phyloP scores from a whole-genome alignment of 2,888 invertebrate species.

The Poecilobothrus nobilitatus region DNA sequence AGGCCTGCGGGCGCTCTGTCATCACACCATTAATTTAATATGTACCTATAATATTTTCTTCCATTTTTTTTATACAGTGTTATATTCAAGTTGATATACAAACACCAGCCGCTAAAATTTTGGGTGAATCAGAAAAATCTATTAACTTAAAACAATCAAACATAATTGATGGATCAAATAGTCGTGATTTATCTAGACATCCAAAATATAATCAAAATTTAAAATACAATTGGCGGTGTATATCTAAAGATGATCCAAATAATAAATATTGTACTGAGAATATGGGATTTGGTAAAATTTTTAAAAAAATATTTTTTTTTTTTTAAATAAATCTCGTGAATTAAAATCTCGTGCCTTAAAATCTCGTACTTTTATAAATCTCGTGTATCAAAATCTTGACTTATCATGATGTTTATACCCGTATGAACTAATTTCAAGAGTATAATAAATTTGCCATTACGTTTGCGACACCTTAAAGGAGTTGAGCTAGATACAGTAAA shows the following conservation, averaged over 20 bases:
- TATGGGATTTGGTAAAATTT: slow-evolving; percentile 15
- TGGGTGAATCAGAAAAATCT: slow-evolving; percentile 14
- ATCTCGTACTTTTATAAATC: too few relatives aligned
- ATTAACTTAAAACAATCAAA: slow-evolving; percentile 8
- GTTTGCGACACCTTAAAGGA: too few relatives aligned
- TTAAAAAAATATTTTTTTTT: background rate
- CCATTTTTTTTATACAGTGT: slow-evolving; percentile 17
- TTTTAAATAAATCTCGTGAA: too few relatives aligned
- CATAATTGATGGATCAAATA: slow-evolving; percentile 15
- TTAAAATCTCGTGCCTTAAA: too few relatives aligned
- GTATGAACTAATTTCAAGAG: too few relatives aligned
- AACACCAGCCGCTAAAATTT: slow-evolving; percentile 15
- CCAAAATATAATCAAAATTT: slow-evolving; percentile 10
- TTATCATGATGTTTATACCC: too few relatives aligned
- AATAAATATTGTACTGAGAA: slow-evolving; percentile 15
- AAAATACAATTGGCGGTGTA: slow-evolving; percentile 19
- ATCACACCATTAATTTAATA: too few relatives aligned
- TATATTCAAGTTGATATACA: slow-evolving; percentile 14
- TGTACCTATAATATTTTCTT: too few relatives aligned
- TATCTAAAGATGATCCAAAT: background rate
- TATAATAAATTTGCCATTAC: too few relatives aligned
- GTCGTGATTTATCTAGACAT: slow-evolving; percentile 15
- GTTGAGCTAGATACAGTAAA: too few relatives aligned
- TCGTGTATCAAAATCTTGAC: too few relatives aligned
- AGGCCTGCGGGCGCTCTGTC: too few relatives aligned